These are phyloP conservation scores for Monarcha castaneiventris DNA, from an alignment of 2,113 vertebrate species.

Conservation along the genomic window DNA sequence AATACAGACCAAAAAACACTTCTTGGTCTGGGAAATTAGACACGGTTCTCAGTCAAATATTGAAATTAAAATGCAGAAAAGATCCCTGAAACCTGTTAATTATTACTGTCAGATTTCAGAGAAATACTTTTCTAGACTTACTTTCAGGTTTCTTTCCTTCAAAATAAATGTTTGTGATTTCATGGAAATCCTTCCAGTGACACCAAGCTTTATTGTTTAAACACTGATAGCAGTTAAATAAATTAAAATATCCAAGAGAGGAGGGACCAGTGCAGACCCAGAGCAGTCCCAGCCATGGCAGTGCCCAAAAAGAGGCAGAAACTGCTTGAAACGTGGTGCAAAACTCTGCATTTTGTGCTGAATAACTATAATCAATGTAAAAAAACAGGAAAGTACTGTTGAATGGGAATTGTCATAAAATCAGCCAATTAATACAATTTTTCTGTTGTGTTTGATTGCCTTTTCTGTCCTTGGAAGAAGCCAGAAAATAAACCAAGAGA, in stretches of 20 bases:
- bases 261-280: not conserved
- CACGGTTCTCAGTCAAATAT: not conserved
- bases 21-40: not conserved
- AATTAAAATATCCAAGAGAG: not conserved
- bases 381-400: not conserved
- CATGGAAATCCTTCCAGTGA: not conserved
- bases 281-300: not conserved
- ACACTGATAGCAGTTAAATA: not conserved
- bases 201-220: not conserved
- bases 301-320: not conserved
- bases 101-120: not conserved
- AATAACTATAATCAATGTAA: not conserved
- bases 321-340: fast-evolving
- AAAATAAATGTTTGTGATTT: not conserved
- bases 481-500: not conserved
- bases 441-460: slow-evolving; percentile 4
- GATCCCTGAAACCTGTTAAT: not conserved
- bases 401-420: not conserved
- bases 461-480: slow-evolving; percentile 30
- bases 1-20: not conserved
- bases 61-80: not conserved
- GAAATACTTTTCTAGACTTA: not conserved
- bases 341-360: not conserved
- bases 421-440: slow-evolving; percentile 15
- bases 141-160: not conserved